These are phyloP conservation scores for Lamprologus tigripictilis DNA, from an alignment of 2,113 vertebrate species.

Conservation along the genomic window DNA sequence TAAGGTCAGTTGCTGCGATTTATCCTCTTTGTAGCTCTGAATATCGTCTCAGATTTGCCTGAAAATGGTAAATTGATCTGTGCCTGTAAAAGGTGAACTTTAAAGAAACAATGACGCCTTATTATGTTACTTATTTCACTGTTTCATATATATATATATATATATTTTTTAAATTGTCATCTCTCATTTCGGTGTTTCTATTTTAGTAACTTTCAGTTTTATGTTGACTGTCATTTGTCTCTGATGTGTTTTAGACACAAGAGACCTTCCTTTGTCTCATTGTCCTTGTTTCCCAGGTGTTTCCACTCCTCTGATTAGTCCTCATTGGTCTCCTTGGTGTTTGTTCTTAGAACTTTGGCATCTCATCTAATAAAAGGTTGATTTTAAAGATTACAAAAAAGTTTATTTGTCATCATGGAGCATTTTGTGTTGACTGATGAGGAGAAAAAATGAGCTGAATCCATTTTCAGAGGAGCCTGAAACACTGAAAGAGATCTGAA, in stretches of 20 bases:
- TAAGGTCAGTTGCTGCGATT: background rate
- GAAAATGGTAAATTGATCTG: background rate
- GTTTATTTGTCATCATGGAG: background rate
- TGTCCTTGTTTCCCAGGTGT: background rate
- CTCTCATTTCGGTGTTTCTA: background rate
- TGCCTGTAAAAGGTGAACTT: background rate
- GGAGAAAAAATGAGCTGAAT: background rate
- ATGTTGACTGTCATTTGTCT: background rate
- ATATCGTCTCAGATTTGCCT: background rate
- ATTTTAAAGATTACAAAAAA: background rate
- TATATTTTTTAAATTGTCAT: background rate
- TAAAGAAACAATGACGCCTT: background rate
- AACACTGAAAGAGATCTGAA: background rate
- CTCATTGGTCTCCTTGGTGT: background rate
- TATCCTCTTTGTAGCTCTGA: background rate
- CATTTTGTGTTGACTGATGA: background rate
- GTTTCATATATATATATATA: background rate
- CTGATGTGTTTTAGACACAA: background rate
- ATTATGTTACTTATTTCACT: background rate
- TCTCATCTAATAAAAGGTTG: background rate
- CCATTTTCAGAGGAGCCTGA: background rate
- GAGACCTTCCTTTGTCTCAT: background rate
- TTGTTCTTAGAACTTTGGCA: background rate
- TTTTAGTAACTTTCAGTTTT: background rate
- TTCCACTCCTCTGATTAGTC: background rate